These are phyloP conservation scores for Zygothrica quintamaculata DNA, from an alignment of 2,888 invertebrate genomes.

Conservation along the genomic window DNA sequence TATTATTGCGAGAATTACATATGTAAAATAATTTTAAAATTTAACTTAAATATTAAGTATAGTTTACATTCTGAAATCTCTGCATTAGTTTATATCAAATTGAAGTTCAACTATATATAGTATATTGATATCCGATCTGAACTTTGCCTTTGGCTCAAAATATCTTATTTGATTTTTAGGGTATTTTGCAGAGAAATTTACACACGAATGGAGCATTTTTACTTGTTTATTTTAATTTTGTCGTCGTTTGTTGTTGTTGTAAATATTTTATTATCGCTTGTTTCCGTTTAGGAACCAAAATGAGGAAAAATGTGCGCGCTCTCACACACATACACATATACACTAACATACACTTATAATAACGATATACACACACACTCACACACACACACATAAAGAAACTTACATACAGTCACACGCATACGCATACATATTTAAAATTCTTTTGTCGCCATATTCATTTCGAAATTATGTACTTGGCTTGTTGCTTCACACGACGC, in stretches of 20 bases:
- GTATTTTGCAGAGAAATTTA: no score
- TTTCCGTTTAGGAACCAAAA: conserved; percentile 77
- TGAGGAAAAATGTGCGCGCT: conserved; percentile 61
- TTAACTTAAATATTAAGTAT: no score
- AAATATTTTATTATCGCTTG: conserved; percentile 78
- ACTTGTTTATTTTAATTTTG: conserved; percentile 50
- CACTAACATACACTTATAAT: conserved; percentile 29
- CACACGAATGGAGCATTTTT: background rate
- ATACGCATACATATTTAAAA: conserved; percentile 63
- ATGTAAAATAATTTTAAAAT: no score
- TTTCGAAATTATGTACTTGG: conserved; percentile 75
- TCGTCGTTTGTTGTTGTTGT: conserved; percentile 45
- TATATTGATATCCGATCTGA: no score
- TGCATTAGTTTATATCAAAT: no score
- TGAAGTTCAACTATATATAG: no score
- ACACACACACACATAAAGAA: conserved; percentile 27
- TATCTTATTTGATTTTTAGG: no score
- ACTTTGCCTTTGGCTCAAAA: no score
- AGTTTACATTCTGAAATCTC: no score
- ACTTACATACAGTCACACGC: no score
- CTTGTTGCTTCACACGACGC: conserved; percentile 75
- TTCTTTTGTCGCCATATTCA: conserved; percentile 75
- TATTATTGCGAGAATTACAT: no score
- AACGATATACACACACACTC: conserved; percentile 20
- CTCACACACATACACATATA: conserved; percentile 22